phyloP scores from a whole-genome alignment of 2,888 invertebrate species.

The Onchidella celtica region DNA sequence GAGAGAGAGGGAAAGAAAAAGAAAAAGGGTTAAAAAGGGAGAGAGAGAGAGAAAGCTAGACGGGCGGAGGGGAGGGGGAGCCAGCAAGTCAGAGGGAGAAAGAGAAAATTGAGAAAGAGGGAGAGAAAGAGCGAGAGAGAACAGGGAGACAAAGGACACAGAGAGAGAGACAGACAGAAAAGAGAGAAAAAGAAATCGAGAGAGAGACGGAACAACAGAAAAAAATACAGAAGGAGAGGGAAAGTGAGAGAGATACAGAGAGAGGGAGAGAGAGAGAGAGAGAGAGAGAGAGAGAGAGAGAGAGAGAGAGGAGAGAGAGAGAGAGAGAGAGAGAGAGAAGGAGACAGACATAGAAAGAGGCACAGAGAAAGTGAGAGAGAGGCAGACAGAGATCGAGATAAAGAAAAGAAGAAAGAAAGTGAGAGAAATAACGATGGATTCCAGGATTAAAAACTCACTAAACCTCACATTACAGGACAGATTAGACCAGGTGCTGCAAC shows the following conservation, averaged over 20 bases:
- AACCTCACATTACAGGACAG: too few species aligned
- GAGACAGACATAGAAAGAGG: background rate
- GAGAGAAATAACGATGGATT: too few species aligned
- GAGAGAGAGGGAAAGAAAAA: background rate
- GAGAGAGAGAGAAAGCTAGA: too few species aligned
- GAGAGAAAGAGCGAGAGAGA: too few species aligned
- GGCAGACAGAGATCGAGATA: background rate
- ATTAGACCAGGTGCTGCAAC: too few species aligned
- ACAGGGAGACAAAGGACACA: background rate
- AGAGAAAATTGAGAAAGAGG: too few species aligned
- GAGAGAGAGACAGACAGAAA: background rate
- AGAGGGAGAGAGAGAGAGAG: slow-evolving; percentile 87
- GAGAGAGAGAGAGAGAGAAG: background rate
- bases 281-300: slow-evolving; percentile 82
- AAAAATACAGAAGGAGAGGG: too few species aligned
- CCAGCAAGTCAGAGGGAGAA: too few species aligned
- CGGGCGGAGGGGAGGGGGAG: too few species aligned
- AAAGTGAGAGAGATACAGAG: too few species aligned
- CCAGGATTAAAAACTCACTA: too few species aligned
- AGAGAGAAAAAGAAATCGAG: background rate
- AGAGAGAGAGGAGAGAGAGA: background rate
- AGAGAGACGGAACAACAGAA: too few species aligned
- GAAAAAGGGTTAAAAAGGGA: background rate
- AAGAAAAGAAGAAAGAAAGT: background rate
- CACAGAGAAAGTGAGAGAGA: background rate